Evolutionary conservation across 2,888 invertebrate genomes (phyloP).

Genomic region (Argyra leucocephala): DNA sequence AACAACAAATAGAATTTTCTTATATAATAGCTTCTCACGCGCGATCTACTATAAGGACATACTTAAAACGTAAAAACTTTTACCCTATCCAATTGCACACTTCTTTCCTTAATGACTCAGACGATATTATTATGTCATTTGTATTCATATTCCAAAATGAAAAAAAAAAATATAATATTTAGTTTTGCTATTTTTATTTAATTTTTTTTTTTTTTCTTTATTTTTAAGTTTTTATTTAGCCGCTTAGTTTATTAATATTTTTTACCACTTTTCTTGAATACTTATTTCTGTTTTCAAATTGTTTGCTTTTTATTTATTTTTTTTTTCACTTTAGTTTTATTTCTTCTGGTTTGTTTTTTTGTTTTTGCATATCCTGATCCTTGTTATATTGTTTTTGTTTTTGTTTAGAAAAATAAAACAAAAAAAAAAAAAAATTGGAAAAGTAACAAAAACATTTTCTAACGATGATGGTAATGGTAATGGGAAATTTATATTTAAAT

Average conservation of each 20-base stretch:
- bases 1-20: neutral
- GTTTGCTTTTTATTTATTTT: no score
- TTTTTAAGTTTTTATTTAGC: neutral
- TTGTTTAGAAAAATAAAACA: neutral
- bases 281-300: no score
- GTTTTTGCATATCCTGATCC: slow-evolving; percentile 2
- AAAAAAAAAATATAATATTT: no score
- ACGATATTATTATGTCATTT: slow-evolving; percentile 6
- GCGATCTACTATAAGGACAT: neutral
- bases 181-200: no score
- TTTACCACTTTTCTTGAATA: neutral
- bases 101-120: neutral
- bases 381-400: neutral
- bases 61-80: neutral
- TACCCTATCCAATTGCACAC: neutral
- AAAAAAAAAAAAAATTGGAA: neutral
- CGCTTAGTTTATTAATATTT: slow-evolving; percentile 3
- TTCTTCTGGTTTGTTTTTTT: neutral
- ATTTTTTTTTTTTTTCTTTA: no score
- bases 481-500: neutral
- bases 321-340: neutral
- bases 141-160: neutral
- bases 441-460: neutral
- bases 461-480: neutral
- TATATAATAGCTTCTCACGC: neutral